Base-by-base conservation (phyloP, 2,888 invertebrate genomes). In the Selenia dentaria region DNA sequence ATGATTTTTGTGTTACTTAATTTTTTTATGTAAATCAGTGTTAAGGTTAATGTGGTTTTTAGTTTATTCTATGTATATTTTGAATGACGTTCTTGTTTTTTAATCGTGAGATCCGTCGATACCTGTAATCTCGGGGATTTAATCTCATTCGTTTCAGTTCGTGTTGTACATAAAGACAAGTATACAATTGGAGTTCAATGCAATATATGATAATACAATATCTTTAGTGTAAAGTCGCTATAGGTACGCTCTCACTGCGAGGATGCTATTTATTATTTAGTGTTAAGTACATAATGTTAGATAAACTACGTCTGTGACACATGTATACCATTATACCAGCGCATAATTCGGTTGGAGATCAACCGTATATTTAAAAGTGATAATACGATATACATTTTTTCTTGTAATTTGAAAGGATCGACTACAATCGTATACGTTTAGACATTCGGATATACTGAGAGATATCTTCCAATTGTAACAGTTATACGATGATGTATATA, bases 381-480 rank as follows among this genome's bases (percentile, higher is more conserved):
- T 83, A 84, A 71, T 79, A 55, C 51, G 64, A 67, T 88, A 81
- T 84, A 84, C 81, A 80, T 79, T 67, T 46, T 57, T 57, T 79
- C 83, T 81, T 81, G 83, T 83, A 75, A 59, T 84, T 85, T 76
- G 64, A 73, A 86, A 86, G 87, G 80, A 79, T 79, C 81, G 70
- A 83, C 85, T 91, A 93, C 93, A 94, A 92, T 93, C 93, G 94
- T 94, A 94, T 94, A 94, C 94, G 94, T 94, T 93, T 94, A 86
- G 70, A 67, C 77, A 70, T 80, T 79, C 78, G 74, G 67, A 73
- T 82, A 74, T 84, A 78, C 71, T 66, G 67, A 70, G 67, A 70
- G 73, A 8, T 79, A 79, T 88, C 90, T 89, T 88, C 85, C 87
- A 87, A 73, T 74, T 83, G 77, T 79, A 83, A 84, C 87, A 83